These are phyloP conservation scores for Acanthaster planci DNA, from an alignment of 35 echinoderm and acorn worm species.

Conservation along the genomic window DNA sequence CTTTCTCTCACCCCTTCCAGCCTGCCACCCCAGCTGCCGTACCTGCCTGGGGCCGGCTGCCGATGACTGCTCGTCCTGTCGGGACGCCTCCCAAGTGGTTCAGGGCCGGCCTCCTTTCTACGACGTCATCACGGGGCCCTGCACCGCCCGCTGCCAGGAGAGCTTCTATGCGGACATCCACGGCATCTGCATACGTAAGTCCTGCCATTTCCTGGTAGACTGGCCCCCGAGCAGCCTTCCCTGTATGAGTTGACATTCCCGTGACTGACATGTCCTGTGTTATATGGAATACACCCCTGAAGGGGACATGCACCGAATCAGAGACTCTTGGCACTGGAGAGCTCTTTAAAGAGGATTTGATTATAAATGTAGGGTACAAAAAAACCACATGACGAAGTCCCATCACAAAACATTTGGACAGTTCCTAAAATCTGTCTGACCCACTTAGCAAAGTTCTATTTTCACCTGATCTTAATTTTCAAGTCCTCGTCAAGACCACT, in stretches of 20 bases:
- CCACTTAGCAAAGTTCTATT: too few relatives aligned
- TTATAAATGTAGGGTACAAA: too few relatives aligned
- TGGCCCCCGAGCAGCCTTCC: background rate
- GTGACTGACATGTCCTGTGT: background rate
- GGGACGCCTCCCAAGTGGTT: conserved; percentile 53
- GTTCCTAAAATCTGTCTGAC: too few relatives aligned
- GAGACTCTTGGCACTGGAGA: too few relatives aligned
- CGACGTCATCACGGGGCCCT: conserved; percentile 59
- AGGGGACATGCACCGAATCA: too few relatives aligned
- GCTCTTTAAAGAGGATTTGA: too few relatives aligned
- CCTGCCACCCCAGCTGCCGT: conserved; percentile 75
- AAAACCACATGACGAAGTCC: too few relatives aligned
- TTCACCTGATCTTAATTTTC: too few relatives aligned
- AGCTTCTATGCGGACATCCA: conserved; percentile 65
- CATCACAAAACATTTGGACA: too few relatives aligned
- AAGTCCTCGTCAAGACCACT: too few relatives aligned
- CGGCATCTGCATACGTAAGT: conserved; percentile 86
- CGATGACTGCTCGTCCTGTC: conserved; percentile 78
- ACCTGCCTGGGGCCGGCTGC: conserved; percentile 66
- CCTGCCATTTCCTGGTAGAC: background rate
- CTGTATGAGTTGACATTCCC: background rate
- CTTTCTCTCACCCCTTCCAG: conserved; percentile 27
- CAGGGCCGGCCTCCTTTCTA: conserved; percentile 75
- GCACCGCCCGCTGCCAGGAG: conserved; percentile 57
- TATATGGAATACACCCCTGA: too few relatives aligned